Percentiles rank a stretch among this genome's conserved stretches.
Conservation (phyloP, 2,113 vertebrate genomes). For the Callocephalon fimbriatum region DNA sequence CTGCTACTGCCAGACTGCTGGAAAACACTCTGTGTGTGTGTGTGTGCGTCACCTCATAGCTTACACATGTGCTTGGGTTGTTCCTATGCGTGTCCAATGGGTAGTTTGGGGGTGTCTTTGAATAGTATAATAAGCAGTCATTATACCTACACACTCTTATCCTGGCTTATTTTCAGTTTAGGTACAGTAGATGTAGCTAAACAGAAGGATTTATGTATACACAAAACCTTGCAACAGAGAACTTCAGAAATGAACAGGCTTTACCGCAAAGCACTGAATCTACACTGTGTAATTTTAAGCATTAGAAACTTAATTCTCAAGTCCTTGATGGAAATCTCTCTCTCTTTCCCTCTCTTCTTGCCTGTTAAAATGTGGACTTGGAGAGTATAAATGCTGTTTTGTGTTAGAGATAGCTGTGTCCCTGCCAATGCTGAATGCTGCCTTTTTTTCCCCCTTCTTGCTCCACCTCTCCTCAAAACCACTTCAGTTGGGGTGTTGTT, state of each 20-base stretch:
- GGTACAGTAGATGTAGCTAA: background rate
- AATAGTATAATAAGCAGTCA: background rate
- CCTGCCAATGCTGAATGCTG: constrained; percentile 43
- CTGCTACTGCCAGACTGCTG: background rate
- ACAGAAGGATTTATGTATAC: background rate
- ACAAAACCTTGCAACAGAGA: background rate
- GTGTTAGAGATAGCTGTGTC: constrained; percentile 43
- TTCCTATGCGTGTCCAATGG: background rate
- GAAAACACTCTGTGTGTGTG: background rate
- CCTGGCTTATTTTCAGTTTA: background rate
- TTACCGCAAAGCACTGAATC: background rate
- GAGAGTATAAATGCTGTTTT: constrained; percentile 63
- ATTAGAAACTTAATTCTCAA: background rate
- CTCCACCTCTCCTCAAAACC: constrained; percentile 75
- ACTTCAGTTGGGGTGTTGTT: background rate
- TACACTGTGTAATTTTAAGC: background rate
- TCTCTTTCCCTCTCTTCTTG: background rate
- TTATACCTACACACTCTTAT: background rate
- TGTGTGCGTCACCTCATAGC: background rate
- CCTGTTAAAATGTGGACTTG: background rate
- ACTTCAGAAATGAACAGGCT: background rate
- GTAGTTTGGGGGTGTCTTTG: background rate
- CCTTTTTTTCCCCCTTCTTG: constrained; percentile 14
- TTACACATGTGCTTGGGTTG: accelerated
- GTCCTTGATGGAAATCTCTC: background rate